Base-by-base conservation (phyloP, 2,888 invertebrate genomes). In the Himalopsyche japonica region DNA sequence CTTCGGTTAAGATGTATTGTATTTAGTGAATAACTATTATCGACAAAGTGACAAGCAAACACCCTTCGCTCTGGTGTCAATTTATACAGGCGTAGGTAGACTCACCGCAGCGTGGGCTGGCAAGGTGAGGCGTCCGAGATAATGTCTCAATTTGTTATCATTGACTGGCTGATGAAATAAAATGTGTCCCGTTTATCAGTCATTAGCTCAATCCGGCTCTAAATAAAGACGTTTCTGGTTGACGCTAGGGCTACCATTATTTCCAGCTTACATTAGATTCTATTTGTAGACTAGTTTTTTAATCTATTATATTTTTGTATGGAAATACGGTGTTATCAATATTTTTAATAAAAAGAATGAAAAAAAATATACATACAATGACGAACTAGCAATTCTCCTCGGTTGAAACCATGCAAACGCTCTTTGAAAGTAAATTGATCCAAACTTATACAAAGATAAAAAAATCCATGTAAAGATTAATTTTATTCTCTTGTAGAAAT, bases 121-220 rank as follows among this genome's bases (percentile, higher is more conserved):
- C 24, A 20, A 57, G 57, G 57, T 57, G 8, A 47, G 80, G 32
- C 70, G 76, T 76, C 79, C 70, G 24, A 8, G 79, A 43, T 83
- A 80, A 80, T 80, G 80, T 80, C 80, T 83, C 83, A 83, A 80
- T 83, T 83, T 83, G 83, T 83, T 83, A 80, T 83, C 83, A 82
- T 82, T 79, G 79, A 82, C 64, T 77, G 37, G 32, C 32, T 57
- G 18, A 3, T 30, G 12, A 48, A 82, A 77, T 82, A 82, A 77
- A 82, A 82, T 82, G 57, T 77, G 47, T 82, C 48, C 82, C 57
- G 57, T 57, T 57, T 57, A 57, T 57, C 57, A 57, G 20, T 57
- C 57, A 57, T 57, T 57, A 57, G 57, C 7, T 20, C 3, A 24
- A 20, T 7, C 20, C 2, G 15, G 57, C 57, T 57, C 57, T 57